These are phyloP conservation scores for Ephialtes manifestator DNA, from an alignment of 2,888 invertebrate genomes.

Conservation along the genomic window DNA sequence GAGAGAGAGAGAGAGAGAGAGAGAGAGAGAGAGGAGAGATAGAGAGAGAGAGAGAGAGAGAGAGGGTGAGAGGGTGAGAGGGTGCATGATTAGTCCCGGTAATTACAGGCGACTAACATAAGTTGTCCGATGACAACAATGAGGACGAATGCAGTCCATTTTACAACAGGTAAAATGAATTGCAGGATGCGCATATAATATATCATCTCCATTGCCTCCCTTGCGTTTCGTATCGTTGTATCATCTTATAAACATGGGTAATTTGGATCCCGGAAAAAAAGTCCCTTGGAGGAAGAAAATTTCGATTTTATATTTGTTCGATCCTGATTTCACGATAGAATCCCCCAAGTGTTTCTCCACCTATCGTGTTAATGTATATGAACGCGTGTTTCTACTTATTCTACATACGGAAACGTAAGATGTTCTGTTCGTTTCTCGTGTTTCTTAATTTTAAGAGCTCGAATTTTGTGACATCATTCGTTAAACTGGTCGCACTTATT, in stretches of 20 bases:
- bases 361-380: slow-evolving; percentile 4
- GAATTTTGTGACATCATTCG: not conserved
- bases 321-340: not conserved
- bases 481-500: not conserved
- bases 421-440: not conserved
- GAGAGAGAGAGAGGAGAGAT: too few relatives aligned
- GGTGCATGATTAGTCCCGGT: slow-evolving; percentile 14
- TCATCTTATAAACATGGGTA: slow-evolving; percentile 31
- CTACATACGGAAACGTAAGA: slow-evolving; percentile 17
- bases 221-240: slow-evolving; percentile 38
- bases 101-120: not conserved
- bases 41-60: slow-evolving; percentile 14
- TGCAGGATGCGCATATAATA: slow-evolving; percentile 42
- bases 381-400: slow-evolving; percentile 30
- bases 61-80: too few relatives aligned
- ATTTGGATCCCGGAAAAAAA: slow-evolving; percentile 32
- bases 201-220: slow-evolving; percentile 1
- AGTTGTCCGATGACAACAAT: slow-evolving; percentile 42
- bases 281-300: not conserved
- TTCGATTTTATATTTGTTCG: not conserved
- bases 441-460: slow-evolving; percentile 48
- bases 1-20: too few relatives aligned
- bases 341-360: not conserved
- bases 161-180: slow-evolving; percentile 34
- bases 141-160: slow-evolving; percentile 16